Evolutionary conservation across 1,140 invertebrate species (phyloP).

Genomic region (Magallana ariakensis): DNA sequence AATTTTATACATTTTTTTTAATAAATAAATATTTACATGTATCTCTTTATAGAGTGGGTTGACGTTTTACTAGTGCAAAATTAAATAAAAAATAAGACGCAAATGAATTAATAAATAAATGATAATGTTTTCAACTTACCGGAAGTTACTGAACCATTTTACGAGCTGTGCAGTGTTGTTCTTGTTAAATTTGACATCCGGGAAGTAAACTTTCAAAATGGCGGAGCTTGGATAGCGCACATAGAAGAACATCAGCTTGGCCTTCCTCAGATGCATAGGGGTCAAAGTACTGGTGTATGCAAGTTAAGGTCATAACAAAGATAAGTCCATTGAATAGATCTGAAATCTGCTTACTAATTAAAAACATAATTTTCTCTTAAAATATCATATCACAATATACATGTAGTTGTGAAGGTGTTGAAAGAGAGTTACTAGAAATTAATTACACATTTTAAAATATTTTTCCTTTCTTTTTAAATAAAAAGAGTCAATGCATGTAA

Average conservation of each 20-base stretch:
- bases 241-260: constrained; percentile 99
- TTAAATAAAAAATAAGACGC: no score
- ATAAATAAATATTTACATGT: no score
- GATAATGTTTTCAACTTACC: constrained; percentile 85
- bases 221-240: constrained; percentile 97
- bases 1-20: no score
- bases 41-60: no score
- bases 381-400: not conserved
- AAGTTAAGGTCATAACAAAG: constrained; percentile 73
- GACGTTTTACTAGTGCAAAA: no score
- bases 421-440: no score
- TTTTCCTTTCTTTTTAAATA: no score
- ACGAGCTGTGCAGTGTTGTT: constrained; percentile 99
- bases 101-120: not conserved
- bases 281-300: constrained; percentile 85
- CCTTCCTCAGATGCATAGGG: constrained; percentile 99
- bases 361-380: not conserved
- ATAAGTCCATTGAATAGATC: not conserved
- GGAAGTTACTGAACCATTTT: constrained; percentile 99
- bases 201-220: constrained; percentile 99
- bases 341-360: not conserved
- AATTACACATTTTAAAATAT: no score
- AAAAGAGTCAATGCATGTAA: no score
- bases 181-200: constrained; percentile 99
- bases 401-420: no score